Evolutionary conservation across 2,797 vertebrate species (phyloP).

Genomic region (Podargus strigoides): DNA sequence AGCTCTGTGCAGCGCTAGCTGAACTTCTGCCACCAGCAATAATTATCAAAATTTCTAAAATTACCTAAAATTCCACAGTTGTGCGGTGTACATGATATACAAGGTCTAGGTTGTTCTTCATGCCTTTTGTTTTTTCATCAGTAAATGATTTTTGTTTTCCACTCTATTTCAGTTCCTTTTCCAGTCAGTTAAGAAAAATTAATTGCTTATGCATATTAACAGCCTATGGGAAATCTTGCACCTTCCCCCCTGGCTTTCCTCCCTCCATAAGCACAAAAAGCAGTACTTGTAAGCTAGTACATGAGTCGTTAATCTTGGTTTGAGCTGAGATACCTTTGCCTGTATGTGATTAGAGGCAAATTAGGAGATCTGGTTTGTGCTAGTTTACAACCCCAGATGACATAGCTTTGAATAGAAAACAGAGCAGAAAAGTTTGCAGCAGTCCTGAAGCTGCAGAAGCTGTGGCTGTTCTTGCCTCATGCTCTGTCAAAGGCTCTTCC

Average conservation of each 20-base stretch:
- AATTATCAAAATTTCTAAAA: not conserved
- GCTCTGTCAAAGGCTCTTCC: not conserved
- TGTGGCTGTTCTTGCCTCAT: not conserved
- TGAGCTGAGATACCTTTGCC: not conserved
- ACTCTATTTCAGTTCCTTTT: not conserved
- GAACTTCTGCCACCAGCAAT: not conserved
- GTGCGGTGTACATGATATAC: accelerated
- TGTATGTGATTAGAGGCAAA: not conserved
- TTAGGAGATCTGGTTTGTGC: conserved; percentile 10
- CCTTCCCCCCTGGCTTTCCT: not conserved
- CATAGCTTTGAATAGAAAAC: not conserved
- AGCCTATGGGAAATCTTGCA: not conserved
- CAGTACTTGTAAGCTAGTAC: not conserved
- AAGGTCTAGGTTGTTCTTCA: not conserved
- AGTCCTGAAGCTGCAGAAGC: not conserved
- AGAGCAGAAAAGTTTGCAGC: not conserved
- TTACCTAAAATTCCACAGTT: not conserved
- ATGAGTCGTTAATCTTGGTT: not conserved
- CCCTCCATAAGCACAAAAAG: not conserved
- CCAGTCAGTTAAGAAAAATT: not conserved
- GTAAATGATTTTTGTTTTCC: not conserved
- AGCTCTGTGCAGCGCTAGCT: not conserved
- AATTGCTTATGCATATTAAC: not conserved
- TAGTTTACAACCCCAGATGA: conserved; percentile 9
- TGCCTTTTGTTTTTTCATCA: not conserved